Conservation (phyloP, 2,888 invertebrate genomes). For the Brachynemurus nebulosus region DNA sequence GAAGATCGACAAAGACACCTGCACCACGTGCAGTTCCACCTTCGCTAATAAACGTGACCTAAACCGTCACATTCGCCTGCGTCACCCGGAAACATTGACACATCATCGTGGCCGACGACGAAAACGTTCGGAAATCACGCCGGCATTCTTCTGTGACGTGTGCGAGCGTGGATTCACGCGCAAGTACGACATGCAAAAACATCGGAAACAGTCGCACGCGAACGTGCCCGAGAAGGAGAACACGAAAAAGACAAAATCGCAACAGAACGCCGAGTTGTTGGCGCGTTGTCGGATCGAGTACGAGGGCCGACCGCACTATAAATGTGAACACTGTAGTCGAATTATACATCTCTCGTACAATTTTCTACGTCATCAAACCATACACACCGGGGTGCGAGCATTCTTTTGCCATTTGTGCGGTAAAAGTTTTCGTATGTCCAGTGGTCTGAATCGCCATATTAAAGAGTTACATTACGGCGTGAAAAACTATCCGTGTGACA, state of each 20-base stretch:
- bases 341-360: slow-evolving; percentile 24
- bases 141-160: slow-evolving; percentile 24
- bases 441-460: slow-evolving; percentile 38
- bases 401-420: slow-evolving; percentile 41
- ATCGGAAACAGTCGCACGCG: slow-evolving; percentile 22
- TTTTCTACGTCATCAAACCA: slow-evolving; percentile 34
- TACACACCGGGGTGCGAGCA: slow-evolving; percentile 31
- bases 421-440: slow-evolving; percentile 33
- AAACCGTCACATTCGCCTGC: neutral
- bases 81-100: slow-evolving; percentile 5
- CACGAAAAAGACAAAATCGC: slow-evolving; percentile 5
- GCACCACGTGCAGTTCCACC: neutral
- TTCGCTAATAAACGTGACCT: neutral
- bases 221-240: slow-evolving; percentile 12
- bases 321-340: slow-evolving; percentile 33
- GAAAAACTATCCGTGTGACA: slow-evolving; percentile 35
- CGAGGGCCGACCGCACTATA: slow-evolving; percentile 24
- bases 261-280: slow-evolving; percentile 12
- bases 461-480: slow-evolving; percentile 33
- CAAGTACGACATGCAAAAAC: slow-evolving; percentile 28
- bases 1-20: neutral
- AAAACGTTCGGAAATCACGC: slow-evolving; percentile 24
- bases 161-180: slow-evolving; percentile 28
- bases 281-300: slow-evolving; percentile 22
- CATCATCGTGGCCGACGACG: slow-evolving; percentile 16